Evolutionary conservation across 2,888 invertebrate species (phyloP).

Genomic region (Oxyteleia sp.): DNA sequence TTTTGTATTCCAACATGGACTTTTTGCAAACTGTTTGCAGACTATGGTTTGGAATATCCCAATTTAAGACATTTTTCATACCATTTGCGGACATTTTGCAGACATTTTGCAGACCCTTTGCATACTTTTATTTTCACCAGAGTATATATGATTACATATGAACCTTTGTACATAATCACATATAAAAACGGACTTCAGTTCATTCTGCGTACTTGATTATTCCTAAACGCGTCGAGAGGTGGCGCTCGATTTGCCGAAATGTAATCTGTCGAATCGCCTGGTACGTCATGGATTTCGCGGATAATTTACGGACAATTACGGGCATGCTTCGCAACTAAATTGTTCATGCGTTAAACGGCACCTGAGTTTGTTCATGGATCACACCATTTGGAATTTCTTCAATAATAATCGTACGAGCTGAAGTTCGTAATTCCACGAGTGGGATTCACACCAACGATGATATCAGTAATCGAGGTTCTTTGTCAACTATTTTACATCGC

Average conservation of each 20-base stretch:
- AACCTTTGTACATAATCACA: no score
- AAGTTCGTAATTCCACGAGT: constrained; percentile 26
- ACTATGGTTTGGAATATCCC: no score
- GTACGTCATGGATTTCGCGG: constrained; percentile 7
- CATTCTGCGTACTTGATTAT: constrained; percentile 21
- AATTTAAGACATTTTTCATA: no score
- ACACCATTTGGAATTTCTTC: constrained; percentile 33
- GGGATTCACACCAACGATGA: constrained; percentile 53
- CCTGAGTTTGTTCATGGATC: constrained; percentile 52
- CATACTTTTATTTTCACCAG: no score
- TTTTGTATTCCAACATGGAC: no score
- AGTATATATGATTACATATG: no score
- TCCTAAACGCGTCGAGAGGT: constrained; percentile 10
- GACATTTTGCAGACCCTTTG: no score
- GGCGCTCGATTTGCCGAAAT: constrained; percentile 2
- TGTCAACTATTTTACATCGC: constrained; percentile 34
- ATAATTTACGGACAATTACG: constrained; percentile 26
- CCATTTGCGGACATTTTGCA: no score
- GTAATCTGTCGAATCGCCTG: neutral
- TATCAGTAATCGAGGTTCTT: constrained; percentile 42
- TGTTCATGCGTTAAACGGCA: constrained; percentile 29
- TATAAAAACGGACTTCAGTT: neutral
- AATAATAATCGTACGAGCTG: constrained; percentile 32
- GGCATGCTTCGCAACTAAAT: constrained; percentile 22
- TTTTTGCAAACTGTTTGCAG: no score